These are phyloP conservation scores for Eristalis pertinax DNA, from an alignment of 2,888 invertebrate species.

Conservation along the genomic window DNA sequence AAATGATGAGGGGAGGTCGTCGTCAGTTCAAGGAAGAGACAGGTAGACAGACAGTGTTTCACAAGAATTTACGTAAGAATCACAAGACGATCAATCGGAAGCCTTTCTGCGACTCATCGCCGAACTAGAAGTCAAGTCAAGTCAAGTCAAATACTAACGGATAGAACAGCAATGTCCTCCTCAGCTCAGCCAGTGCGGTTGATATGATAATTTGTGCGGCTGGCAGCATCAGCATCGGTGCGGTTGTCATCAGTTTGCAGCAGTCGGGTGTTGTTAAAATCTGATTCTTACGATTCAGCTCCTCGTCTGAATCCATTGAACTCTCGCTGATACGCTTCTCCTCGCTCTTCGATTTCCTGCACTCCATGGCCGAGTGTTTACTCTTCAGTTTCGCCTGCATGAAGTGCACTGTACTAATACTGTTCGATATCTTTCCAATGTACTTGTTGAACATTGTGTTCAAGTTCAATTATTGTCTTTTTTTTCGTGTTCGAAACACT, in stretches of 20 bases:
- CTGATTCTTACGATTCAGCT: conserved; percentile 62
- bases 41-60: too few relatives aligned
- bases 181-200: conserved; percentile 82
- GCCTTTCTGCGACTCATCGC: too few relatives aligned
- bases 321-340: conserved; percentile 57
- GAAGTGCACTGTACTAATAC: conserved; percentile 71
- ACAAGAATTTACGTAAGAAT: too few relatives aligned
- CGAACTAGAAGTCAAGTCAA: not conserved
- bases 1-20: not conserved
- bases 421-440: conserved; percentile 79
- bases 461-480: conserved; percentile 73
- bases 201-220: conserved; percentile 82
- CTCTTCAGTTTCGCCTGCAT: conserved; percentile 46
- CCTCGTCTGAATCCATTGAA: conserved; percentile 66
- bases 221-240: conserved; percentile 81
- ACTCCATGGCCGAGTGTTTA: conserved; percentile 43
- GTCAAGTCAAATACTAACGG: conserved; percentile 81
- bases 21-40: not conserved
- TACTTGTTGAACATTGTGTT: conserved; percentile 81
- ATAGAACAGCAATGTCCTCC: conserved; percentile 82
- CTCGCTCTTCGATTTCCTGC: conserved; percentile 9
- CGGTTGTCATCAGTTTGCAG: conserved; percentile 50
- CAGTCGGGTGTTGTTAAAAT: conserved; percentile 13
- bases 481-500: not conserved
- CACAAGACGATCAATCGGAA: too few relatives aligned